These are phyloP conservation scores for Drosophila acutilabella DNA, from an alignment of 2,888 invertebrate genomes.

Conservation along the genomic window DNA sequence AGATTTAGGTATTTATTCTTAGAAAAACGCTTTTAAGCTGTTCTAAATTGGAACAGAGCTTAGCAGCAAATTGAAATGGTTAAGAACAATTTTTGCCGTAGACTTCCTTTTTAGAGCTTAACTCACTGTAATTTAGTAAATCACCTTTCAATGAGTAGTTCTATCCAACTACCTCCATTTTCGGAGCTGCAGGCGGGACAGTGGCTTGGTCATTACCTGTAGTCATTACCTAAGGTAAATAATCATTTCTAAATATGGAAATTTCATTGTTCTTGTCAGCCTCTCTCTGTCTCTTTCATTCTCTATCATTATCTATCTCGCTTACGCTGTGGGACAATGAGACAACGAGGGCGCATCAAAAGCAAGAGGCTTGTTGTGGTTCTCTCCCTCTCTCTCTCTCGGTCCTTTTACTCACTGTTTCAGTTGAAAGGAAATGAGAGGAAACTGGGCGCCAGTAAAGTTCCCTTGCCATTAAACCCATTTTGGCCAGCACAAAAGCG, in stretches of 20 bases:
- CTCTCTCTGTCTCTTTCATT: background rate
- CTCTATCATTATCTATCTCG: background rate
- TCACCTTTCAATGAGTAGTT: conserved; percentile 43
- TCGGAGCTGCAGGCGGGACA: background rate
- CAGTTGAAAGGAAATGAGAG: conserved; percentile 56
- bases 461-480: conserved; percentile 62
- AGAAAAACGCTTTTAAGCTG: background rate
- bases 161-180: background rate
- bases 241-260: conserved; percentile 70
- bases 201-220: conserved; percentile 48
- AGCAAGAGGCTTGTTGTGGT: conserved; percentile 53
- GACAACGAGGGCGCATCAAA: conserved; percentile 57
- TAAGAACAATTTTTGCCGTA: background rate
- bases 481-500: conserved; percentile 62
- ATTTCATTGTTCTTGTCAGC: conserved; percentile 61
- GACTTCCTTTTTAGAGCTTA: conserved; percentile 10
- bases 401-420: background rate
- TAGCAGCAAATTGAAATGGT: conserved; percentile 10
- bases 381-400: conserved; percentile 7
- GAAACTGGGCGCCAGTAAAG: conserved; percentile 50
- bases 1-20: background rate
- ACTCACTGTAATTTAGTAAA: conserved; percentile 39
- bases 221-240: conserved; percentile 66
- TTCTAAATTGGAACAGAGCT: conserved; percentile 1
- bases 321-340: conserved; percentile 36